These are phyloP conservation scores for Vultur gryphus DNA, from an alignment of 2,797 vertebrate genomes.

Conservation along the genomic window DNA sequence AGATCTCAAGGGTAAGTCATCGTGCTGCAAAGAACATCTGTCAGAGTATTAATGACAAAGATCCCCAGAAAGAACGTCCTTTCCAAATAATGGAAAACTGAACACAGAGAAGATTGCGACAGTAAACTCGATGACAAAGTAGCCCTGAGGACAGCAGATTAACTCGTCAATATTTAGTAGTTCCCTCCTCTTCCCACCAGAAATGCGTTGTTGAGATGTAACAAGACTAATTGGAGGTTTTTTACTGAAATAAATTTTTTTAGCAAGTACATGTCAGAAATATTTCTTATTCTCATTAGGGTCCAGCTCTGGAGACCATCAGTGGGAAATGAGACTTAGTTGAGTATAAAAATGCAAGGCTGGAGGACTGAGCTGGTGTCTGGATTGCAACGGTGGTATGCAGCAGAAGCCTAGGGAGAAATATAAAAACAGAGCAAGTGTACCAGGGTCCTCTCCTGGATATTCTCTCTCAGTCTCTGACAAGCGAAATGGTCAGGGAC, in stretches of 20 bases:
- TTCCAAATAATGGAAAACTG: neutral
- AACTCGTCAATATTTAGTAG: neutral
- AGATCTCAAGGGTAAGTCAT: neutral
- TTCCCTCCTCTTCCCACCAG: neutral
- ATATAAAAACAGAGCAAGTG: neutral
- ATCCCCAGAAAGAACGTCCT: neutral
- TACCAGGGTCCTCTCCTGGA: neutral
- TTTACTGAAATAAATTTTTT: neutral
- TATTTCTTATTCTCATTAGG: neutral
- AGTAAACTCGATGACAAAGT: neutral
- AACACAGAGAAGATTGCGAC: neutral
- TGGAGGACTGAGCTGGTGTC: neutral
- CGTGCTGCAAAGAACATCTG: neutral
- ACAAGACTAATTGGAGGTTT: neutral
- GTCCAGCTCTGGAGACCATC: neutral
- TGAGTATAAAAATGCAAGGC: neutral
- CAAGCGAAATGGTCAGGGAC: neutral
- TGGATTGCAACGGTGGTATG: neutral
- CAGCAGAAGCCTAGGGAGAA: neutral
- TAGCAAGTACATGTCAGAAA: neutral
- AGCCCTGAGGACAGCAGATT: neutral
- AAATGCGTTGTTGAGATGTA: neutral
- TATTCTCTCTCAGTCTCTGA: neutral
- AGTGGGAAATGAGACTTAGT: neutral
- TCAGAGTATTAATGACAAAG: neutral